Conservation (phyloP, 2,888 invertebrate genomes). For the Paralinhomoeus sp. region DNA sequence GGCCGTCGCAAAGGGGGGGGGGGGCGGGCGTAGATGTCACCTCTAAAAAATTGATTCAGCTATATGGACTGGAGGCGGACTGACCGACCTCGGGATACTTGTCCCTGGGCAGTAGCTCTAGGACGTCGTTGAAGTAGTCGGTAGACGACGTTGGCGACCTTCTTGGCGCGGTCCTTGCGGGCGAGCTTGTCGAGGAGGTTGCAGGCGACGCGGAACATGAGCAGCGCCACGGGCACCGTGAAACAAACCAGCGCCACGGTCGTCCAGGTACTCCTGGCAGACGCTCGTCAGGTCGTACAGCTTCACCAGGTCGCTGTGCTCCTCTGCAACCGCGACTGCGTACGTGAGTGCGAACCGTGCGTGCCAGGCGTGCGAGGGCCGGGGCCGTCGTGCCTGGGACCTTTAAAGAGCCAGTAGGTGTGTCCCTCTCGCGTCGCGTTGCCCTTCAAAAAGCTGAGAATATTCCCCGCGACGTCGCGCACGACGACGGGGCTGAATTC, state of each 20-base stretch:
- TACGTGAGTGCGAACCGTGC: no score
- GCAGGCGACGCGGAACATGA: constrained; percentile 63
- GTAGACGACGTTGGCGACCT: constrained; percentile 6
- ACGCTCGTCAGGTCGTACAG: constrained; percentile 70
- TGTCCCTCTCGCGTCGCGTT: constrained; percentile 86
- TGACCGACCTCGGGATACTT: constrained; percentile 43
- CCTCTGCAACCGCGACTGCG: no score
- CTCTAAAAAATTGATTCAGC: no score
- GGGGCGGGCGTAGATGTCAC: no score
- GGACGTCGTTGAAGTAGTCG: constrained; percentile 55
- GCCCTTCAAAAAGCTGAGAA: constrained; percentile 64
- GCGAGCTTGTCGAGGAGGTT: constrained; percentile 28
- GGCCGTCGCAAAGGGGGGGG: no score
- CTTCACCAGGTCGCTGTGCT: constrained; percentile 73
- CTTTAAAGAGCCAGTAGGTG: constrained; percentile 88
- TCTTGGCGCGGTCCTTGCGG: background rate
- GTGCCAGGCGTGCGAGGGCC: no score
- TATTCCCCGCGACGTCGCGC: constrained; percentile 67
- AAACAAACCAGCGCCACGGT: constrained; percentile 8
- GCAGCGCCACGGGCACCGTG: constrained; percentile 72
- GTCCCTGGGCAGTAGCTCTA: constrained; percentile 48
- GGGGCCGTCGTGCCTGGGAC: no score
- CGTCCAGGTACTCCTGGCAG: constrained; percentile 35
- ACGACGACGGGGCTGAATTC: constrained; percentile 56
- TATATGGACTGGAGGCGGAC: no score